phyloP scores from a whole-genome alignment of 2,888 invertebrate genomes.

The Scaptodrosophila latifasciaeformis region DNA sequence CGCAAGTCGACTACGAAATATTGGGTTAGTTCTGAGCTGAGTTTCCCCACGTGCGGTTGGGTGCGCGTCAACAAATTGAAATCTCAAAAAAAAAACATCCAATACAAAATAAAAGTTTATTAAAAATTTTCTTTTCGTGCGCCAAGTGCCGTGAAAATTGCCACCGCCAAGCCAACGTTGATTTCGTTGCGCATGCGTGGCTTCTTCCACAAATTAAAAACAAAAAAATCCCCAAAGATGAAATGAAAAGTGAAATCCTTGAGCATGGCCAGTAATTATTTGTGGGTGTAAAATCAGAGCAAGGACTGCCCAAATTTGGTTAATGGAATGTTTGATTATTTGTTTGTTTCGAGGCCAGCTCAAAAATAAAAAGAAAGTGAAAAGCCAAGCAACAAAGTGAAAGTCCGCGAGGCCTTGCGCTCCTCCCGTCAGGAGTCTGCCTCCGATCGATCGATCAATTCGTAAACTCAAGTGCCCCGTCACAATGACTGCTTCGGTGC shows the following conservation, averaged over 20 bases:
- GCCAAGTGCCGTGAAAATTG: conserved; percentile 44
- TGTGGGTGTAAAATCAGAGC: neutral
- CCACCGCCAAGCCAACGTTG: neutral
- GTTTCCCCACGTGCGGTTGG: conserved; percentile 67
- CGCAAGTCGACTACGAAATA: conserved; percentile 47
- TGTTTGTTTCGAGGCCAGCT: neutral
- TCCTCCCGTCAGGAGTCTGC: conserved; percentile 37
- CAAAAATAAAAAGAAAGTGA: conserved; percentile 52
- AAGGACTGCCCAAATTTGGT: conserved; percentile 27
- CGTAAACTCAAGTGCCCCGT: conserved; percentile 12
- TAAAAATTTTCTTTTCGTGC: conserved; percentile 53
- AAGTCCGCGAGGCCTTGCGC: conserved; percentile 44
- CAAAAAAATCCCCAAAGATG: conserved; percentile 40
- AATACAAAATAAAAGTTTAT: conserved; percentile 9
- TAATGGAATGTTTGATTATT: conserved; percentile 1
- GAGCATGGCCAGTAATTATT: neutral
- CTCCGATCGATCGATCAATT: too few relatives aligned
- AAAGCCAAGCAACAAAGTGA: conserved; percentile 46
- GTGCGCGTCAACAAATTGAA: too few relatives aligned
- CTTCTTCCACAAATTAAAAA: conserved; percentile 9
- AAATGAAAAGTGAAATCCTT: conserved; percentile 68
- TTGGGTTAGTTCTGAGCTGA: conserved; percentile 73
- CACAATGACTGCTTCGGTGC: neutral
- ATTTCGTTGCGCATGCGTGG: conserved; percentile 53
- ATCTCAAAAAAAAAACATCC: neutral